Evolutionary conservation across 2,113 vertebrate species (phyloP), one percentile per base, ranked within the genome.

Genomic region (Astur gentilis): DNA sequence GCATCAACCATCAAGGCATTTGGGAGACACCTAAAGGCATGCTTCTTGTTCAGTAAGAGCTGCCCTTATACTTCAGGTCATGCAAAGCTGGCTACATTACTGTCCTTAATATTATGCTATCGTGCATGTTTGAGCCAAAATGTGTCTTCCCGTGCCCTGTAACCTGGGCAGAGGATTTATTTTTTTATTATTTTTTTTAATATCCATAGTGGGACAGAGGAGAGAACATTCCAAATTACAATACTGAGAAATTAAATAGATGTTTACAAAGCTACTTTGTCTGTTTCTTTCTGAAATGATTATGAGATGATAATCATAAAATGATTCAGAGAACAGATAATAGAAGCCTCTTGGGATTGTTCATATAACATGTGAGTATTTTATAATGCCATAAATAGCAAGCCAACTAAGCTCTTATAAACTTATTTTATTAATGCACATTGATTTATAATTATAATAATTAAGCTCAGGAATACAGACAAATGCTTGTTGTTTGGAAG

Each of bases 361-460:
- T 95, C 50, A 18, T 84, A 29, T 77, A 95, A 90, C 49, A 23
- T 58, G 19, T 57, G 64, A 83, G 47, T 82, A 90, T 95, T 95
- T 96, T 95, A 90, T 81, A 93, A 69, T 93, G 71, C 67, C 72
- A 72, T 93, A 94, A 97, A 93, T 70, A 95, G 87, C 52, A 83
- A 95, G 60, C 65, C 67, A 93, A 89, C 66, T 87, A 89, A 97
- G 45, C 67, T 88, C 67, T 79, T 93, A 83, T n/a, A 92, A 89
- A 90, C 49, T 91, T 96, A 90, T 81, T 94, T 94, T 93, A 88
- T 93, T 95, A 96, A 96, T 94, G 49, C 72, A 86, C 42, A 87
- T 84, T 94, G 92, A 95, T 96, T 97, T 96, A 96, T 86, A 93
- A 93, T 89, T 96, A 87, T 84, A 96, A 92, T 90, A 93, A 93